These are phyloP conservation scores for Spheniscus mendiculus DNA, from an alignment of 2,113 vertebrate genomes.

Conservation along the genomic window DNA sequence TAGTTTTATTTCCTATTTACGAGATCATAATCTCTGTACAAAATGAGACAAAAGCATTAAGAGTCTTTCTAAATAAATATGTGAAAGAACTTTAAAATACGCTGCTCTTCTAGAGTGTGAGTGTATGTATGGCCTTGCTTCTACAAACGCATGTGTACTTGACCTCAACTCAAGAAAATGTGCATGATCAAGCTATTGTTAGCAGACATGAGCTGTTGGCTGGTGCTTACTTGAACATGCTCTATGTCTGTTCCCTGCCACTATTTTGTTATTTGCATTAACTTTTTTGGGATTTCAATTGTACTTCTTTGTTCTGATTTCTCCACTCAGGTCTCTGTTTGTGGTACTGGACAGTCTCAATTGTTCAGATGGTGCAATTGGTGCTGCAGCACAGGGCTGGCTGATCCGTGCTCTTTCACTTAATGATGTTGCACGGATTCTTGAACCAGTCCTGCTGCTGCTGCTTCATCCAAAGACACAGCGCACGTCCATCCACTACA, in stretches of 20 bases:
- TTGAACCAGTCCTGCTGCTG: constrained; percentile 93
- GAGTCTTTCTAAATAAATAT: neutral
- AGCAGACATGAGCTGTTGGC: neutral
- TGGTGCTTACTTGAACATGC: neutral
- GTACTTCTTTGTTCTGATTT: neutral
- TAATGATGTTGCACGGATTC: constrained; percentile 88
- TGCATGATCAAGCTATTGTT: neutral
- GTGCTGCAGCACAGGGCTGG: constrained; percentile 93
- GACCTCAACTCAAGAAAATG: neutral
- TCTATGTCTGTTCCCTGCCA: neutral
- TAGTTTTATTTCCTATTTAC: neutral
- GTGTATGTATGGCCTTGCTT: neutral
- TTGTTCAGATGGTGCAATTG: constrained; percentile 87
- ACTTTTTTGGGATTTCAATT: neutral
- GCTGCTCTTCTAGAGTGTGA: neutral
- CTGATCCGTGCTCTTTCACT: constrained; percentile 90
- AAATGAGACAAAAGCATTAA: neutral
- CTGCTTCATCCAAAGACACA: constrained; percentile 93
- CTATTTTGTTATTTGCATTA: neutral
- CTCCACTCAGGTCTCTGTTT: constrained; percentile 85
- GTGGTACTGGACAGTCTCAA: constrained; percentile 94
- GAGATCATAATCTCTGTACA: neutral
- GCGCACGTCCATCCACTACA: constrained; percentile 84
- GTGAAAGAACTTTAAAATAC: neutral
- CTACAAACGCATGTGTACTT: neutral